These are phyloP conservation scores for Drosophila pectinifera DNA, from an alignment of 1,140 invertebrate genomes.

Conservation along the genomic window DNA sequence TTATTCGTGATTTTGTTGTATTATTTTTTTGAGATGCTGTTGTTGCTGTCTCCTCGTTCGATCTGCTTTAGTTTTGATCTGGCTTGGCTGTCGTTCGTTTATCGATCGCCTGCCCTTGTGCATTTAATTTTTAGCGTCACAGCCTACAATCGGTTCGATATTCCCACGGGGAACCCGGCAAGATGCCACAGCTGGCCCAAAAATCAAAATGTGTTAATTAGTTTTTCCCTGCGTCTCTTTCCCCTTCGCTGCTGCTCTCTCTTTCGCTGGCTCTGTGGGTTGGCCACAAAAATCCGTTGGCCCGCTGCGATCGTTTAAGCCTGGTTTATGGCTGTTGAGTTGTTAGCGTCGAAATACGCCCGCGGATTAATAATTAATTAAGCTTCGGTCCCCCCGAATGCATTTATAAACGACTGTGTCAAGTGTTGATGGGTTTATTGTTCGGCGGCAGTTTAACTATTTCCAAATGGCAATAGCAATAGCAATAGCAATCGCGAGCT, in stretches of 20 bases:
- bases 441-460: conserved; percentile 33
- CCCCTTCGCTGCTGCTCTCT: conserved; percentile 5
- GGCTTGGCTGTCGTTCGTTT: conserved; percentile 53
- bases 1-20: conserved; percentile 14
- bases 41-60: conserved; percentile 1
- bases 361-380: conserved; percentile 80
- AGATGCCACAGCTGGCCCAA: conserved; percentile 47
- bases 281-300: conserved; percentile 12
- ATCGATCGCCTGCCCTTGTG: conserved; percentile 73
- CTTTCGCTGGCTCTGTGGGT: conserved; percentile 8
- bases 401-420: conserved; percentile 80
- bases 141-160: conserved; percentile 62
- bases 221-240: conserved; percentile 24
- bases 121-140: conserved; percentile 80
- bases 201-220: conserved; percentile 77
- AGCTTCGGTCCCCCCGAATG: conserved; percentile 63
- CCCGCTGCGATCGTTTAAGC: conserved; percentile 46
- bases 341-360: conserved; percentile 69
- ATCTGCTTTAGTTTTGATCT: conserved; percentile 78
- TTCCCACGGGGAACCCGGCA: conserved; percentile 59
- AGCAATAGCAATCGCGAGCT: conserved; percentile 43
- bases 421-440: conserved; percentile 81
- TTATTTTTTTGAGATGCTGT: not conserved
- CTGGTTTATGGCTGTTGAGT: conserved; percentile 47
- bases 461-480: conserved; percentile 56